These are phyloP conservation scores for Phengaris alcon DNA, from an alignment of 2,888 invertebrate species.

Conservation along the genomic window DNA sequence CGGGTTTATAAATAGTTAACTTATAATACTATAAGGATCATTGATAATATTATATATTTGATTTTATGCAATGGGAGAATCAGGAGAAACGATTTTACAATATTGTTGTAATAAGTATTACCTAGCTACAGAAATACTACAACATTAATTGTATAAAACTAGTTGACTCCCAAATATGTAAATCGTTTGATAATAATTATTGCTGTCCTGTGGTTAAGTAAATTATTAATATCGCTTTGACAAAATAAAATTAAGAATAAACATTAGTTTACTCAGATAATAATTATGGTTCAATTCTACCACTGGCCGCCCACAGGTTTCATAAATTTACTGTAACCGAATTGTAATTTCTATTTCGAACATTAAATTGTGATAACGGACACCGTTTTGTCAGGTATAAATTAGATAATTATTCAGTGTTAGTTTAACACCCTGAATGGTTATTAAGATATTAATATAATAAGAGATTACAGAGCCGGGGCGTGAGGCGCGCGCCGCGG, in stretches of 20 bases:
- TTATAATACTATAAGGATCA: conserved; percentile 18
- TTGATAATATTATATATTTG: conserved; percentile 1
- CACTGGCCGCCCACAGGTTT: conserved; percentile 6
- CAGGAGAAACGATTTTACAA: neutral
- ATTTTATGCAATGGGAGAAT: neutral
- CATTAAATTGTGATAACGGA: conserved; percentile 42
- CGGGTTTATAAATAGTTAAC: conserved; percentile 19
- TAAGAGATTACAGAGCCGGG: conserved; percentile 50
- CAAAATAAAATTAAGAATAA: neutral
- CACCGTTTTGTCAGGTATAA: conserved; percentile 51
- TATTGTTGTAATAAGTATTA: no score
- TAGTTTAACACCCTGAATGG: conserved; percentile 65
- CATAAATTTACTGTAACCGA: neutral
- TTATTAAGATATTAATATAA: conserved; percentile 71
- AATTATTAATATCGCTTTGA: neutral
- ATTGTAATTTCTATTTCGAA: conserved; percentile 30
- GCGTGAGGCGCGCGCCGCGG: conserved; percentile 58
- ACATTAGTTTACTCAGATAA: neutral
- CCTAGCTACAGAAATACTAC: no score
- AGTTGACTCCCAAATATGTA: no score
- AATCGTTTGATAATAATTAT: no score
- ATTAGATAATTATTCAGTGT: conserved; percentile 64
- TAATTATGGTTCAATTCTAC: neutral
- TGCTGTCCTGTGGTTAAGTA: no score
- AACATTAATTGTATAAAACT: no score